phyloP scores from a whole-genome alignment of 2,888 invertebrate species.

The Ashinkailepas kermadecensis region DNA sequence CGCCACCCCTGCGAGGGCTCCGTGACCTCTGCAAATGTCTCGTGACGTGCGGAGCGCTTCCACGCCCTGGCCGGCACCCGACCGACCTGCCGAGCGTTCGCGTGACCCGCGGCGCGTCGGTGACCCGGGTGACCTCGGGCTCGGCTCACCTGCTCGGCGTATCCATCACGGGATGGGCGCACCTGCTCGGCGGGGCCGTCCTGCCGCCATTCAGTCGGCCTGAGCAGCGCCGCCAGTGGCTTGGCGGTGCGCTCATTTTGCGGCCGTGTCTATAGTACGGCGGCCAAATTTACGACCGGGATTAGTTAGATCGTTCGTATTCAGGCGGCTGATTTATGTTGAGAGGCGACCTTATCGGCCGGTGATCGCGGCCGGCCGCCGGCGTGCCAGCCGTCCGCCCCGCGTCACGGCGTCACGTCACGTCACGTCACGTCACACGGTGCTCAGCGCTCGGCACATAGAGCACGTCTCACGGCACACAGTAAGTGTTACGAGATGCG shows the following conservation, averaged over 20 bases:
- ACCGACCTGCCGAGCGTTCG: too few species aligned
- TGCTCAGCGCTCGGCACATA: not conserved
- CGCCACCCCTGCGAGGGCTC: too few species aligned
- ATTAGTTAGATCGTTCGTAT: not conserved
- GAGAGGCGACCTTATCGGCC: not conserved
- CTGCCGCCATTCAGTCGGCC: not conserved
- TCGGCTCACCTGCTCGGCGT: not conserved
- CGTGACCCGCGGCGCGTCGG: too few species aligned
- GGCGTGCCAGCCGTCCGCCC: too few species aligned
- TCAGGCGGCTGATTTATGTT: slow-evolving; percentile 9
- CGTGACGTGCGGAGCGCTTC: too few species aligned
- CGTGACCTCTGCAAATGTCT: too few species aligned
- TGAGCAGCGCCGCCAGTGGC: not conserved
- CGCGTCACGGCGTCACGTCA: too few species aligned
- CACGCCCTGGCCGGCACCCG: too few species aligned
- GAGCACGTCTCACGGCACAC: too few species aligned
- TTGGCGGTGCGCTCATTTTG: not conserved
- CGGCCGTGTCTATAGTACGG: not conserved
- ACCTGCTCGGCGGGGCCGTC: not conserved
- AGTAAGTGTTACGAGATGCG: too few species aligned
- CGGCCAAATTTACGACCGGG: not conserved
- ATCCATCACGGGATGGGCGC: not conserved
- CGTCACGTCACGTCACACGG: not conserved
- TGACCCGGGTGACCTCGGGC: too few species aligned
- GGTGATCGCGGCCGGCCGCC: not conserved